These are phyloP conservation scores for Nezara viridula DNA, from an alignment of 2,888 invertebrate species.

Conservation along the genomic window DNA sequence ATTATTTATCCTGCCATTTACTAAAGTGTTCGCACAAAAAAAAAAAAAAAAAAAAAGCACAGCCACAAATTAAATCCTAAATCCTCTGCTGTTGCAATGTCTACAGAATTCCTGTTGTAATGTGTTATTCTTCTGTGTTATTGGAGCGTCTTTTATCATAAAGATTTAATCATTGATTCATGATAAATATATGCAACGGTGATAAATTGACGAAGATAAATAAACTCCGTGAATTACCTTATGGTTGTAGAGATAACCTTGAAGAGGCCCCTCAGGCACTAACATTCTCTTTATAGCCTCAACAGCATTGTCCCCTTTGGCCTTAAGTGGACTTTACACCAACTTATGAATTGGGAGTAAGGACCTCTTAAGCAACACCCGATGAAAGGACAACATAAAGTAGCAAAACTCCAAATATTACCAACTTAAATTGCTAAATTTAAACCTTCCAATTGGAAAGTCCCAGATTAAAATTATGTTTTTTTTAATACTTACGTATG, in stretches of 20 bases:
- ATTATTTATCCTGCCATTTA: too few species aligned
- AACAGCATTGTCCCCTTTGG: constrained; percentile 40
- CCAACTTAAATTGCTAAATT: neutral
- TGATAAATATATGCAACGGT: neutral
- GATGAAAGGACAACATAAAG: neutral
- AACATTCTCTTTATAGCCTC: neutral
- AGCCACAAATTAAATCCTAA: too few species aligned
- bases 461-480: too few species aligned
- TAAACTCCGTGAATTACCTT: neutral
- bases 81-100: too few species aligned
- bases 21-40: too few species aligned
- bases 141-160: too few species aligned
- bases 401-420: neutral
- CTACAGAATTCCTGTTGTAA: too few species aligned
- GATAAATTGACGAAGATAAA: neutral
- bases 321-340: constrained; percentile 22
- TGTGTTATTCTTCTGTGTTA: too few species aligned
- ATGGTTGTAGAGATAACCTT: neutral
- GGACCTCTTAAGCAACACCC: neutral
- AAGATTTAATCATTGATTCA: too few species aligned
- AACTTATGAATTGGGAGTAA: constrained; percentile 19
- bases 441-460: too few species aligned
- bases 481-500: too few species aligned
- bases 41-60: too few species aligned
- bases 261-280: neutral